Evolutionary conservation across 2,888 invertebrate genomes (phyloP), one percentile per base, ranked within the genome.

Genomic region (Artemia sp.): DNA sequence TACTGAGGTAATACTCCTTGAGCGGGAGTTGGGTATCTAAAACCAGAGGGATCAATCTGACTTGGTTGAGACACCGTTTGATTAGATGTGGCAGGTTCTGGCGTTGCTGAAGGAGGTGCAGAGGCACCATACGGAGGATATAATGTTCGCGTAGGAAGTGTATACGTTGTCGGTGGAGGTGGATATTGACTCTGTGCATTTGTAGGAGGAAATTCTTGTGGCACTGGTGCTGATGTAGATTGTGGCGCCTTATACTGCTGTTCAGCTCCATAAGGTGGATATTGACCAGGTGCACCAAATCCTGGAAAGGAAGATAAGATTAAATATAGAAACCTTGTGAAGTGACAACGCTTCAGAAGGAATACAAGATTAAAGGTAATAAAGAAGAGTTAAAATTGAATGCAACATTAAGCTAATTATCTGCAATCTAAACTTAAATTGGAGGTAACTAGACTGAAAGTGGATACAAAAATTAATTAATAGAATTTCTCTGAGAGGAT

Each of bases 1-100:
- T 68, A 24, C 51, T 51, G 51, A 71, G 71, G 67, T 24, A 67
- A 14, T 38, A 67, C 66, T 51, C 52, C 66, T 11, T 51, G 51
- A 67, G 51, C 67, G 68, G 69, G 68, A 12, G 69, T 52, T 64
- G 53, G 71, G 68, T 71, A 68, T 52, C 67, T 66, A 51, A 68
- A 67, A 66, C 53, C 51, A 64, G 51, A 66, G 51, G 51, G 70
- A 77, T 73, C 76, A 77, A 74, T 76, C 8, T 19, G 9, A 58
- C 64, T 24, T 24, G 64, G 64, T 10, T 58, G 64, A 10, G 64
- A n/a, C 8, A 58, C 64, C 24, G 64, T n/a, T 24, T 58, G 64
- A 10, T 58, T n/a, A 19, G 64, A 24, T 58, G 8, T 24, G 24
- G 14, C 64, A 19, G 64, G 64, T 24, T n/a, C n/a, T 24, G 64